Base-by-base conservation (phyloP, 2,797 vertebrate genomes). In the Coregonus ussuriensis region DNA sequence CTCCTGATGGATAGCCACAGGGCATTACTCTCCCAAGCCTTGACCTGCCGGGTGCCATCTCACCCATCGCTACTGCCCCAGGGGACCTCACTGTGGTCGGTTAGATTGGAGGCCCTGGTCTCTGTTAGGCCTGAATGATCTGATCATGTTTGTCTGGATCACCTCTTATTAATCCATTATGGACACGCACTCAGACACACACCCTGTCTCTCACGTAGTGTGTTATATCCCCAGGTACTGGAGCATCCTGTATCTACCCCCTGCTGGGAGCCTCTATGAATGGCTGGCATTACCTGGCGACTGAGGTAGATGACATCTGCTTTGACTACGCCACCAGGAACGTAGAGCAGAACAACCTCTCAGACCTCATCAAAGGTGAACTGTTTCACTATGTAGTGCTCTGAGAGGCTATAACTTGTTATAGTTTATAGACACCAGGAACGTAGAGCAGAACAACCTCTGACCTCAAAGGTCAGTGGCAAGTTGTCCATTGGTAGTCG, bases 281-380 rank as follows among this genome's bases (percentile, higher is more conserved):
- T 67, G 96, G 97, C 89, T 99, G 98, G 98, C 97, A 96, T 93
- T 99, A 99, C 85, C 96, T 99, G 56, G 98, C 98, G 76, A 99
- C 98, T 29, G 98, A 99, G 93, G 98, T 99, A 82, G 98, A 99
- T 78, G 97, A 99, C 88, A 98, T 99, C 93, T 99, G 98, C 88
- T 99, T 96, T 84, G 96, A 97, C 92, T 98, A 97, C 3, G 98
- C 98, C 33, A 99, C 95, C 77, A 98, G 96, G 92, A 99, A 99
- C 3, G 98, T 99, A 88, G 96, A 99, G 80, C 96, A 97, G 91
- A 99, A 99, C 93, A 95, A 95, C 62, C 88, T 99, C 87, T 96
- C 97, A 72, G 96, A 97, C 83, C 96, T 99, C 79, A 97, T 99
- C 87, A 98, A 97, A 97, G 98, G 98, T 98, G 85, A 78, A 82